Evolutionary conservation across 2,888 invertebrate genomes (phyloP), one percentile per base, ranked within the genome.

Genomic region (Sphaeridia pumilis): DNA sequence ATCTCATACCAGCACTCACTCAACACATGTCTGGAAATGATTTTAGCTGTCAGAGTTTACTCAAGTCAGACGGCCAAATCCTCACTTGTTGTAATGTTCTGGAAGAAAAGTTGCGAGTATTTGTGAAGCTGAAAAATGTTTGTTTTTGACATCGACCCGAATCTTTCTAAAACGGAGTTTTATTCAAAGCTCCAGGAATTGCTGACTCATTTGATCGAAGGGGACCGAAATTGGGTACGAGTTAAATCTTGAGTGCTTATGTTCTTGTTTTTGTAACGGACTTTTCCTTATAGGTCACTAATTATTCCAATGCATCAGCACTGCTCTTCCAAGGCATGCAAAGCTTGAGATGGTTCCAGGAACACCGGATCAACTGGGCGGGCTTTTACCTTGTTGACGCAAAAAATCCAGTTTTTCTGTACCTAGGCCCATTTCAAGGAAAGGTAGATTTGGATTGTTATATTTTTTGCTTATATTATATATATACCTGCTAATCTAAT

Each of bases 371-470:
- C n/a, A 60, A 58, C 26, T 63, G 63, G 63, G 59, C 55, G 1
- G 63, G 63, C 17, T 63, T 63, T 49, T 63, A 63, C 35, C 17
- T 63, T 7, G 46, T 43, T 5, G 58, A 57, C 4, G 38, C 31
- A 1, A 49, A 41, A 1, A 42, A 58, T 2, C 42, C 46, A 1
- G 27, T 46, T 31, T 48, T 46, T 21, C 36, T 63, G 4, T 41
- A 53, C 12, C 45, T 63, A 21, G 63, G 63, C 28, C 63, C 63
- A 12, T 63, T 63, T 45, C 63, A 63, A 46, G 63, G 63, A 46
- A 60, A 60, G 49, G 63, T 62, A 46, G 27, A n/a, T 10, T n/a
- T n/a, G n/a, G n/a, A 20, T 38, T 27, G 7, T 21, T 36, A 36
- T n/a, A n/a, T n/a, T n/a, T n/a, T n/a, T n/a, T n/a, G n/a, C n/a